These are phyloP conservation scores for Tachysurus fulvidraco DNA, from an alignment of 2,113 vertebrate species.

Conservation along the genomic window DNA sequence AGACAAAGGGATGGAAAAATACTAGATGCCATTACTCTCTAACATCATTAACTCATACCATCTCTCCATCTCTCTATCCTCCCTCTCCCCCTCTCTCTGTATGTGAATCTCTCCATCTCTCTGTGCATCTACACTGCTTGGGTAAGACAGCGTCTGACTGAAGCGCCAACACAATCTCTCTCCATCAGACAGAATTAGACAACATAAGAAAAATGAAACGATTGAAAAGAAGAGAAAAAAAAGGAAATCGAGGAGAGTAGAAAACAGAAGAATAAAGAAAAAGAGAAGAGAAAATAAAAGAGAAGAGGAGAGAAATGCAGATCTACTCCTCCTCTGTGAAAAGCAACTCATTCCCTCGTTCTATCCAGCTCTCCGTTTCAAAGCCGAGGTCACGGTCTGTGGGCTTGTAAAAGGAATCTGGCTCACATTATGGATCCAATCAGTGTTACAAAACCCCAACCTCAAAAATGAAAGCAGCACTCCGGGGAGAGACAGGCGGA, in stretches of 20 bases:
- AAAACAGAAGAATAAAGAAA: not conserved
- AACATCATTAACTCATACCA: not conserved
- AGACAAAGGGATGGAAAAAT: not conserved
- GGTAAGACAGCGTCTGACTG: not conserved
- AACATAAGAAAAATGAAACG: not conserved
- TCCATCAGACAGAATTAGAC: not conserved
- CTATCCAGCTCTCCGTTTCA: conserved; percentile 48
- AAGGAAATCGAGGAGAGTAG: not conserved
- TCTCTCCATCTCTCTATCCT: conserved; percentile 29
- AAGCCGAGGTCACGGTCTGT: conserved; percentile 61
- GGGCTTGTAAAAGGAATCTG: conserved; percentile 66
- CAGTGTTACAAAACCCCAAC: conserved; percentile 67
- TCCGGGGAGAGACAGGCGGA: conserved; percentile 56
- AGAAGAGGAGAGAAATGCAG: not conserved
- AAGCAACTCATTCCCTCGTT: conserved; percentile 31
- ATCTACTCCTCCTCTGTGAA: conserved; percentile 1
- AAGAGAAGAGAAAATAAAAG: not conserved
- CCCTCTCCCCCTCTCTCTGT: conserved; percentile 19
- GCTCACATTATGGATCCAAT: conserved; percentile 68
- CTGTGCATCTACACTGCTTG: not conserved
- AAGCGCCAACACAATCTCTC: not conserved
- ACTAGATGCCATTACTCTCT: not conserved
- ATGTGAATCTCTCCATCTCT: not conserved
- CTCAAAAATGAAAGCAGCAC: conserved; percentile 62
- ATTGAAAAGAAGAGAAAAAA: not conserved